phyloP scores from a whole-genome alignment of 2,888 invertebrate species.

The Tenthredo mesomela region DNA sequence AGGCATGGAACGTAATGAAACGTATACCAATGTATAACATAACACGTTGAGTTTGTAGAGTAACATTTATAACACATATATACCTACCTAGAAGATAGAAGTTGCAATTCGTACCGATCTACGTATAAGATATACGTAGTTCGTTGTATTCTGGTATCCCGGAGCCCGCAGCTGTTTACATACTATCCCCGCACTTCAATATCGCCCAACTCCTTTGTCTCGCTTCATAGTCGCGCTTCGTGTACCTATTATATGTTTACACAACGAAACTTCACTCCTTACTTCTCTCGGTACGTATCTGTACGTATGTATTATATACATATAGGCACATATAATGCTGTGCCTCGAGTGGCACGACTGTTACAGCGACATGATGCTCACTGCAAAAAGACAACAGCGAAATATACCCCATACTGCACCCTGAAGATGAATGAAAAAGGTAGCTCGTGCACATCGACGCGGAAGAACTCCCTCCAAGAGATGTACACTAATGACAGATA shows the following conservation, averaged over 20 bases:
- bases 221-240: not conserved
- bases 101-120: not conserved
- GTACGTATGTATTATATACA: too few relatives aligned
- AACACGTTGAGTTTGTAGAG: not conserved
- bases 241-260: constrained; percentile 17
- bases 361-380: not conserved
- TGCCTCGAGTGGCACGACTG: not conserved
- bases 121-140: not conserved
- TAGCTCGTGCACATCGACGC: not conserved
- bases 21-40: not conserved
- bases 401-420: not conserved
- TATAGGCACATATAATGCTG: not conserved
- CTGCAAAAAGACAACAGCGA: not conserved
- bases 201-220: constrained; percentile 7
- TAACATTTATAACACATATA: not conserved
- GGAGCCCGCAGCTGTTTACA: not conserved
- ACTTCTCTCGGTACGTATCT: not conserved
- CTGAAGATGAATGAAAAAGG: constrained; percentile 17
- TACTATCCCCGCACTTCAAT: constrained; percentile 37
- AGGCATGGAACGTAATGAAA: not conserved
- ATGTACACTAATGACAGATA: not conserved
- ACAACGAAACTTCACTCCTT: constrained; percentile 18
- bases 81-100: not conserved
- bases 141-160: not conserved
- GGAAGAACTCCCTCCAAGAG: not conserved